Conservation (phyloP, 2,113 vertebrate species). For the Prietella phreatophila region DNA sequence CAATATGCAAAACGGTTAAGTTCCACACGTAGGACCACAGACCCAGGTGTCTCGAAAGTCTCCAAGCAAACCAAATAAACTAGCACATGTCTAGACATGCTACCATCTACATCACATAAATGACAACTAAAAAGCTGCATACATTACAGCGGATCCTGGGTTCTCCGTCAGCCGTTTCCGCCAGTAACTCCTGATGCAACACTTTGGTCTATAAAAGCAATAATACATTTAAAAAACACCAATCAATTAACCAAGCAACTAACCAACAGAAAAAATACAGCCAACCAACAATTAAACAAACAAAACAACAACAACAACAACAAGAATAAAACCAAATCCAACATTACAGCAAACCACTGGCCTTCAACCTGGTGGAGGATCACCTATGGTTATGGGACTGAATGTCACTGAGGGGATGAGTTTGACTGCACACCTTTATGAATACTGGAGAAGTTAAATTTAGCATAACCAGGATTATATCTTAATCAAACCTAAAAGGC, state of each 20-base stretch:
- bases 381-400: background rate
- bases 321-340: background rate
- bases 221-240: background rate
- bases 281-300: background rate
- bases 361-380: background rate
- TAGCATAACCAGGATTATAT: no score
- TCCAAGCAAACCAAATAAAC: background rate
- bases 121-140: background rate
- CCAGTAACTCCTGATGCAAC: background rate
- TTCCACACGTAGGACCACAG: background rate
- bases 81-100: background rate
- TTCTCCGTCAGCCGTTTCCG: background rate
- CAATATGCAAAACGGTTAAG: background rate
- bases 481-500: no score
- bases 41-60: background rate
- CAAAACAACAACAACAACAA: background rate
- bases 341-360: background rate
- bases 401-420: background rate
- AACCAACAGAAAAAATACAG: background rate
- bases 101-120: background rate
- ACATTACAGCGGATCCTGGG: no score
- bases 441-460: background rate
- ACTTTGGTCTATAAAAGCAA: background rate
- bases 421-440: background rate
- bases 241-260: background rate